These are phyloP conservation scores for Channallabes apus DNA, from an alignment of 2,797 vertebrate genomes.

Conservation along the genomic window DNA sequence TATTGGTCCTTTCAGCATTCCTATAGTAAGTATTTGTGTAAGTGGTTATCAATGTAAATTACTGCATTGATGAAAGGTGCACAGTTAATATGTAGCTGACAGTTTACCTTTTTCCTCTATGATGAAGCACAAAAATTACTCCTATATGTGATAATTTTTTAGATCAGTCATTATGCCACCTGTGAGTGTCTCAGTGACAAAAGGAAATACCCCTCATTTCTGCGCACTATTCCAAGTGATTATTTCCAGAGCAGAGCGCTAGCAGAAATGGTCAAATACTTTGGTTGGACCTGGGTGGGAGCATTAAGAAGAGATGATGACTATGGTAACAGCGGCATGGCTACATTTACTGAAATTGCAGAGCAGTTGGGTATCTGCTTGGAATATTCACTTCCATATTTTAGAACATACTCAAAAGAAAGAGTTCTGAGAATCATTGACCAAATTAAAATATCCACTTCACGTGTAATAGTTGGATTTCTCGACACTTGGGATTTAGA, in stretches of 20 bases:
- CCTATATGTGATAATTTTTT: not conserved
- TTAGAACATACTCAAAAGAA: conserved; percentile 63
- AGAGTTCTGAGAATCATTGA: conserved; percentile 63
- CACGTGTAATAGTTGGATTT: conserved; percentile 66
- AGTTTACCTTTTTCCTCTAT: not conserved
- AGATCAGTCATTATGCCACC: conserved; percentile 56
- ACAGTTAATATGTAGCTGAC: too few species aligned
- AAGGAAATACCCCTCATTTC: conserved; percentile 54
- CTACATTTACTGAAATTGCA: conserved; percentile 61
- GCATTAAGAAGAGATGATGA: conserved; percentile 54
- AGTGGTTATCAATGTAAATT: not conserved
- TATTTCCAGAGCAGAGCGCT: conserved; percentile 55
- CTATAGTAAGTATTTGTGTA: conserved; percentile 27
- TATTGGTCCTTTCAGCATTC: conserved; percentile 29
- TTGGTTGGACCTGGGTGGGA: conserved; percentile 60
- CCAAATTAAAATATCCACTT: conserved; percentile 62
- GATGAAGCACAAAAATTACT: too few species aligned
- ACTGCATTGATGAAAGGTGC: too few species aligned
- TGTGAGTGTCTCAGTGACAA: conserved; percentile 58
- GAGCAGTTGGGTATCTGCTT: too few species aligned
- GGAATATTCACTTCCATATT: conserved; percentile 68
- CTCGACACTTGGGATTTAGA: conserved; percentile 59
- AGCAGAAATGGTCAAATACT: conserved; percentile 52
- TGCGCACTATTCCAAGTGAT: conserved; percentile 58
- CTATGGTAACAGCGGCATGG: conserved; percentile 69